These are phyloP conservation scores for honey bee (Apis mellifera) DNA, from an alignment of 1,140 invertebrate genomes.

Conservation along the genomic window DNA sequence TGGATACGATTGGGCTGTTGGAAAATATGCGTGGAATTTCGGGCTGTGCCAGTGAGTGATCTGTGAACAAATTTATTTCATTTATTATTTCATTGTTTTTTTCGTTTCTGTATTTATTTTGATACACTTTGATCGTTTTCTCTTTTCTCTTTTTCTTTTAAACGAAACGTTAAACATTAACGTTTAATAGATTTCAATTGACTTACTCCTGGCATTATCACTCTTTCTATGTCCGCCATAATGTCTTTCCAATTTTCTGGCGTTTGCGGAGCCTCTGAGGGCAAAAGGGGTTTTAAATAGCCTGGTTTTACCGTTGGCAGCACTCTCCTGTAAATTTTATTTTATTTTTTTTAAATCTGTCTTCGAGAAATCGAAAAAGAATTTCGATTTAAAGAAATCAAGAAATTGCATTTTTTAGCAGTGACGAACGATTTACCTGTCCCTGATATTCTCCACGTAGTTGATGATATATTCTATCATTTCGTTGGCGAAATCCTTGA, in stretches of 20 bases:
- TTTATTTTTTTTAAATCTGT: not conserved
- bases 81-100: not conserved
- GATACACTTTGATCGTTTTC: not conserved
- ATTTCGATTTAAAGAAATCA: no score
- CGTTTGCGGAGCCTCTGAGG: conserved; percentile 89
- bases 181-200: not conserved
- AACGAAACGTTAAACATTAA: not conserved
- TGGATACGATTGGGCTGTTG: conserved; percentile 97
- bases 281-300: conserved; percentile 92
- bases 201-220: conserved; percentile 96
- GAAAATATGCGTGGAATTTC: conserved; percentile 98
- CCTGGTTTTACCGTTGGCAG: conserved; percentile 91
- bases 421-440: conserved; percentile 83
- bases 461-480: conserved; percentile 92
- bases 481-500: conserved; percentile 89
- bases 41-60: conserved; percentile 99
- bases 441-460: conserved; percentile 92
- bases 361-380: no score
- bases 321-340: conserved; percentile 86
- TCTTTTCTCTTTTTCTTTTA: not conserved
- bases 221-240: conserved; percentile 93
- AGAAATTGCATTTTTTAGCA: not conserved
- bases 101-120: not conserved
- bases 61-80: conserved; percentile 65
- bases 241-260: conserved; percentile 95